phyloP scores from a whole-genome alignment of 2,797 vertebrate genomes.

The Microchirus variegatus region DNA sequence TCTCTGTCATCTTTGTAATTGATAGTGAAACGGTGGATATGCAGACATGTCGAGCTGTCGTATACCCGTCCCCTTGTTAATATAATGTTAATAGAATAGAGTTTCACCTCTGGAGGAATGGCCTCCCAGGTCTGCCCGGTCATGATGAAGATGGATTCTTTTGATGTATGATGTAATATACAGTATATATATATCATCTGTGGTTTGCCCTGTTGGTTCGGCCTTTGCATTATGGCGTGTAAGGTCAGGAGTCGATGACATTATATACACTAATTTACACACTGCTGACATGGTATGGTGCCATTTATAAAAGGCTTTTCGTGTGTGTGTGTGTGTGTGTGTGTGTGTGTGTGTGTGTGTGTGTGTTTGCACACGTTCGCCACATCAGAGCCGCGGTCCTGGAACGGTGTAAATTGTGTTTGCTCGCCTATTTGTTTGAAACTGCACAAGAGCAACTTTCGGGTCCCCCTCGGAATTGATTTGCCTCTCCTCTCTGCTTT shows the following conservation, averaged over 20 bases:
- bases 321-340: not conserved
- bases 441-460: not conserved
- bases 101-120: constrained; percentile 50
- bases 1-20: constrained; percentile 65
- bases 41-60: constrained; percentile 64
- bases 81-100: constrained; percentile 70
- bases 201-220: too few species aligned
- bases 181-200: too few species aligned
- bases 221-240: too few species aligned
- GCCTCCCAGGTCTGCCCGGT: constrained; percentile 17
- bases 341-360: not conserved
- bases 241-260: too few species aligned
- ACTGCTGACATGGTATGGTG: too few species aligned
- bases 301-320: too few species aligned
- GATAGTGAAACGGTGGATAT: constrained; percentile 68
- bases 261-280: too few species aligned
- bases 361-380: not conserved
- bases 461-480: constrained; percentile 7
- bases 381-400: not conserved
- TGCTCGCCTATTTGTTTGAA: constrained; percentile 9
- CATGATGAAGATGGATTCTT: constrained; percentile 32
- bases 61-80: constrained; percentile 48
- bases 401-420: constrained; percentile 3
- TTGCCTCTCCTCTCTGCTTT: not conserved
- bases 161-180: not conserved